Base-by-base conservation (phyloP, 2,113 vertebrate species). In the Gasterosteus nipponicus region DNA sequence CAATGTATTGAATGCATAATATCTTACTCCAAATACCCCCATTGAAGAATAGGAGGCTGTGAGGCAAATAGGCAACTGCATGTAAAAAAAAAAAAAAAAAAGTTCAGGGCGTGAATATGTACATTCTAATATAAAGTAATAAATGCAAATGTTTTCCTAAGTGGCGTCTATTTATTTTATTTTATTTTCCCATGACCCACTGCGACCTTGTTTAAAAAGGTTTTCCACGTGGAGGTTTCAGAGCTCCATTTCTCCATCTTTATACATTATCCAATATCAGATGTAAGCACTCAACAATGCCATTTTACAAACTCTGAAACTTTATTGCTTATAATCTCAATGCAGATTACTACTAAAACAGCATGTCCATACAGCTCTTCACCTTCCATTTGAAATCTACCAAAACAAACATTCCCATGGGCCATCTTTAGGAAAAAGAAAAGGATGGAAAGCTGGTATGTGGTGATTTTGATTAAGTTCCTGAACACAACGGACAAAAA, bases 301-400 rank as follows among this genome's bases (percentile, higher is more conserved):
- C 3, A 51, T 66, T 74, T 62, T 59, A 67, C 6, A 53, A 66
- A 65, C 42, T 80, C 47, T 85, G 41, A 86, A 67, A 56, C 71
- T 92, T 92, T 94, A 93, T 93, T 92, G 77, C 75, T 90, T 78
- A 66, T 90, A 90, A 84, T 81, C 47, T 86, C 61, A 88, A 82
- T 66, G 61, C 80, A 80, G 66, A 85, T 85, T 85, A 90, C 86
- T 89, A 94, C 88, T 91, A 93, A 90, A 92, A 59, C 19, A 77
- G 76, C 57, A 74, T 81, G 89, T 89, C 81, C 80, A 89, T 73
- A 80, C 66, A 81, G 47, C 33, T 82, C 51, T 69, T 75, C 71
- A 82, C 26, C 79, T 77, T 73, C 33, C 29, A 26, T 69, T 77
- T 70, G 29, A 81, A 38, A 29, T 35, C 67, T 29, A 69, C 41